Evolutionary conservation across 2,888 invertebrate species (phyloP), one percentile per base, ranked within the genome.

Genomic region (Hyposoter dolosus): DNA sequence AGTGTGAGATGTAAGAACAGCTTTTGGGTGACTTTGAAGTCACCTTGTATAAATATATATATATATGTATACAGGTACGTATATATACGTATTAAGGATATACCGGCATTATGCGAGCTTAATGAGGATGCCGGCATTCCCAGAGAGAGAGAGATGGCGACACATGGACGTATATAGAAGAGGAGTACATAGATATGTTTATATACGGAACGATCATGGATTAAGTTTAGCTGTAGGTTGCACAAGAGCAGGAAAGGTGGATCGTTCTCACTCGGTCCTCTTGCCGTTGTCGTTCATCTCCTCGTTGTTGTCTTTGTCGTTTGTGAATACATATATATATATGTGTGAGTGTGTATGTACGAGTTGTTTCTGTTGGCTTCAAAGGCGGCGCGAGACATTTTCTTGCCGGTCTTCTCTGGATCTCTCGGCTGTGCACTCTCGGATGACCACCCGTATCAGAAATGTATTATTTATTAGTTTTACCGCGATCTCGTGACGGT

Each of bases 381-480:
- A 90, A 89, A 90, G 90, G 89, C 89, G 90, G 87, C 88, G 85
- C 88, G 87, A 89, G 88, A 88, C 88, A 88, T 88, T 89, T 88
- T 89, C 88, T 87, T 88, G 88, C 81, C 83, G 81, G 74, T 66
- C 47, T 76, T 81, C 83, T 78, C 81, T 69, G 81, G 74, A 63
- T 83, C 77, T 60, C 75, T 74, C 56, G 40, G n/a, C 43, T 68
- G 53, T 60, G 35, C 32, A 82, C 82, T 56, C 68, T 75, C 60
- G 74, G 76, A 69, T 88, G 89, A 87, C 89, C 89, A 91, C 90
- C 90, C 90, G 89, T 89, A 87, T 90, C 90, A 89, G 86, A 90
- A 91, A 91, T 92, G 90, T 90, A 91, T 90, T 90, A 90, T 91
- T 92, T 91, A 90, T 90, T 87, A 89, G 89, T 85, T 87, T 84